These are phyloP conservation scores for Calidris pygmaea DNA, from an alignment of 2,113 vertebrate species.

Conservation along the genomic window DNA sequence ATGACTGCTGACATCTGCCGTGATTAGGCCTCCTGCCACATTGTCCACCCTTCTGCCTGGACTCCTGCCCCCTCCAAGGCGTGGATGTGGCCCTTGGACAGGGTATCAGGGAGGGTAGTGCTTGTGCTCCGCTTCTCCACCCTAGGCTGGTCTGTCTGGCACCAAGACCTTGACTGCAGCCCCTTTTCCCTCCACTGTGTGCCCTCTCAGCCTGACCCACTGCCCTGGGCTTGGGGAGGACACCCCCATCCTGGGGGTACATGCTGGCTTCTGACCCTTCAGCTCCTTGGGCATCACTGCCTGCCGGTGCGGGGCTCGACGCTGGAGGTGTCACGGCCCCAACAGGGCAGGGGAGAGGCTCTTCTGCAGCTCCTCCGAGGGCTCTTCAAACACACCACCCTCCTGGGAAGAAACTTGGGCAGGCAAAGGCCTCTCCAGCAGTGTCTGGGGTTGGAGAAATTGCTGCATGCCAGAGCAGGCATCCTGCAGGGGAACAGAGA, in stretches of 20 bases:
- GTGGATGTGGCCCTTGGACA: background rate
- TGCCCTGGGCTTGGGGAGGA: background rate
- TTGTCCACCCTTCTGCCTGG: background rate
- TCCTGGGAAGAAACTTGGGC: background rate
- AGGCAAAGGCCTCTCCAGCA: background rate
- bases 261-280: accelerated
- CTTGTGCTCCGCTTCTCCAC: background rate
- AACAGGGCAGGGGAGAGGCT: background rate
- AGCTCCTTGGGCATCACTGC: background rate
- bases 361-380: background rate
- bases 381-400: background rate
- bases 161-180: background rate
- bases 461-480: background rate
- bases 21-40: background rate
- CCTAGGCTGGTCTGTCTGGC: background rate
- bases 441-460: background rate
- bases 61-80: background rate
- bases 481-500: conserved; percentile 20
- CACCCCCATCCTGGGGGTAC: background rate
- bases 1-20: accelerated
- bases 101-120: too few species aligned
- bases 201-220: background rate
- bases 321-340: background rate
- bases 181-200: accelerated
- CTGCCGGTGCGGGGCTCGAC: accelerated